These are phyloP conservation scores for Schizopygopsis pylzovi DNA, from an alignment of 2,797 vertebrate genomes.

Conservation along the genomic window DNA sequence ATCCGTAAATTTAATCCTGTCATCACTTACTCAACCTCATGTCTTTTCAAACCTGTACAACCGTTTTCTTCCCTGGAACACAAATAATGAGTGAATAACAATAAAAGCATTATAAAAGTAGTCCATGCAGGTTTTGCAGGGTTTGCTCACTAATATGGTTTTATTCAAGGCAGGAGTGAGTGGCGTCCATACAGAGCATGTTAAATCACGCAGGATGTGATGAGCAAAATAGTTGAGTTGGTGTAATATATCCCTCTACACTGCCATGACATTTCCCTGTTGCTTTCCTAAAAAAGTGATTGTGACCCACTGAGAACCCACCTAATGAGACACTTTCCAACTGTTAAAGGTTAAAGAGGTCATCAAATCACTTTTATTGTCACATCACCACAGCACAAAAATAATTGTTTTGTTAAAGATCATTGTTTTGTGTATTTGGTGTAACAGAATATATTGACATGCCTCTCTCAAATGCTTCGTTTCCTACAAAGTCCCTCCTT, in stretches of 20 bases:
- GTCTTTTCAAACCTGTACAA: not conserved
- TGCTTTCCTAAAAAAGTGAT: not conserved
- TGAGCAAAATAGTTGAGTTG: not conserved
- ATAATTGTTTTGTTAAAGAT: no score
- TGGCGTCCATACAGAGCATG: not conserved
- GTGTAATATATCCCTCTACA: not conserved
- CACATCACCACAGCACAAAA: no score
- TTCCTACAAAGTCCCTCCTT: no score
- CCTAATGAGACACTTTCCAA: not conserved
- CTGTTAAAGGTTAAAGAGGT: not conserved
- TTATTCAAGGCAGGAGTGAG: not conserved
- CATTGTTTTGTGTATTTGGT: no score
- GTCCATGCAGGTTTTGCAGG: not conserved
- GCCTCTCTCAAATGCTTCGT: no score
- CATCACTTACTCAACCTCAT: not conserved
- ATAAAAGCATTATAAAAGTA: not conserved
- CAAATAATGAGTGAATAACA: not conserved
- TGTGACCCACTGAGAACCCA: not conserved
- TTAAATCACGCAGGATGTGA: not conserved
- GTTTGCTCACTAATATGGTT: conserved; percentile 5
- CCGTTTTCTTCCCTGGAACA: not conserved
- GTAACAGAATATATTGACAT: no score
- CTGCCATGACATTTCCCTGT: not conserved
- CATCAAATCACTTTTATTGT: no score
- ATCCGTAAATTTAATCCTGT: not conserved